Conservation (phyloP, 2,888 invertebrate species). For the Apeira syringaria region DNA sequence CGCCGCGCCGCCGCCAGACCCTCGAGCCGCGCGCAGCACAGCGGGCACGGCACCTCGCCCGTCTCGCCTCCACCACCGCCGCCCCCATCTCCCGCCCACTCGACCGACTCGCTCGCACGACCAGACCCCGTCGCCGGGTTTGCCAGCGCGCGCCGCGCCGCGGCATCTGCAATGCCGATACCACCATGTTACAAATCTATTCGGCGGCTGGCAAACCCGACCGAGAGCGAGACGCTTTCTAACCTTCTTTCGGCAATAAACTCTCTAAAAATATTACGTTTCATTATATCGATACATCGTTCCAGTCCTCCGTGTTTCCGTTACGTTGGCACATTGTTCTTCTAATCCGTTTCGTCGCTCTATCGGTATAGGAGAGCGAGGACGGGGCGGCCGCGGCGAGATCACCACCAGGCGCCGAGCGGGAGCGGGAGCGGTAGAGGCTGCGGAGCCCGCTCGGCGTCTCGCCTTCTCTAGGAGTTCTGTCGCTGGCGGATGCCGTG, state of each 20-base stretch:
- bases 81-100: constrained; percentile 14
- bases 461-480: constrained; percentile 78
- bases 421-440: constrained; percentile 44
- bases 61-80: constrained; percentile 37
- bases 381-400: too few species aligned
- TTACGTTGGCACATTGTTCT: constrained; percentile 26
- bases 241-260: constrained; percentile 51
- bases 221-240: constrained; percentile 38
- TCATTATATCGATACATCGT: constrained; percentile 37
- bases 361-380: constrained; percentile 14
- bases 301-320: constrained; percentile 32
- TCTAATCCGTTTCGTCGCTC: constrained; percentile 3
- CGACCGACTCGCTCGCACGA: constrained; percentile 29
- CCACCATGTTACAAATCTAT: constrained; percentile 55
- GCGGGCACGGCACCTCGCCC: constrained; percentile 85
- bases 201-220: constrained; percentile 60
- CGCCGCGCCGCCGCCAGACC: constrained; percentile 87
- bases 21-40: constrained; percentile 87
- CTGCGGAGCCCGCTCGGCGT: constrained; percentile 53
- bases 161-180: constrained; percentile 86
- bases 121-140: constrained; percentile 27
- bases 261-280: constrained; percentile 64
- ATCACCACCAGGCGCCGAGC: constrained; percentile 52
- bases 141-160: constrained; percentile 50
- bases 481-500: constrained; percentile 89